Evolutionary conservation across 1,140 invertebrate species (phyloP).

Genomic region (Belonocnema kinseyi): DNA sequence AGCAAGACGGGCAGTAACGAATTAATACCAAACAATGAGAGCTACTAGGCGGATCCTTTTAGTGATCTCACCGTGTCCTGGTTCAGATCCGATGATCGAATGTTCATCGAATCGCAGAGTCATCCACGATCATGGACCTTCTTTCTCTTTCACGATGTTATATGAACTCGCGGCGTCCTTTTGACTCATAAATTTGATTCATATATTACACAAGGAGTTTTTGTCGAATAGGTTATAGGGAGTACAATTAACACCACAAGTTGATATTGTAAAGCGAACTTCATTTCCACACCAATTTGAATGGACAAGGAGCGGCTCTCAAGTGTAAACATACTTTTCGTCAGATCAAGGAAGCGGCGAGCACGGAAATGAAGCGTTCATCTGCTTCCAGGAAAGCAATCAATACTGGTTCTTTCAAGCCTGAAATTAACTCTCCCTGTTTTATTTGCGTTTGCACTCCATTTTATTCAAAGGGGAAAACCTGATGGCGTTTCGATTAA

Average conservation of each 20-base stretch:
- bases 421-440: too few species aligned
- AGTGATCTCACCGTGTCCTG: conserved; percentile 29
- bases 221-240: neutral
- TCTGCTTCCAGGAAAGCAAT: too few species aligned
- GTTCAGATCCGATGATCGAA: conserved; percentile 1
- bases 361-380: too few species aligned
- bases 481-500: too few species aligned
- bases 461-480: too few species aligned
- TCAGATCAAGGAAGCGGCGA: neutral
- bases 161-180: conserved; percentile 38
- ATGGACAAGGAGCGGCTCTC: neutral
- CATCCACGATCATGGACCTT: conserved; percentile 45
- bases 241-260: neutral
- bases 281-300: conserved; percentile 9
- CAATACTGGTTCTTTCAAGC: too few species aligned
- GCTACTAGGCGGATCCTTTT: conserved; percentile 35
- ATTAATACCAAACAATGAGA: conserved; percentile 37
- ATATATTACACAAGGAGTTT: neutral
- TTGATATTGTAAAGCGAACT: neutral
- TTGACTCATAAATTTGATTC: conserved; percentile 37
- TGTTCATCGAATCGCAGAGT: conserved; percentile 44
- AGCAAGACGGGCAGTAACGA: conserved; percentile 37
- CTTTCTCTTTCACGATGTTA: conserved; percentile 48
- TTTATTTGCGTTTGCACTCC: too few species aligned
- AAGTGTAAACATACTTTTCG: too few species aligned